Evolutionary conservation across 2,113 vertebrate genomes (phyloP).

Genomic region (Rhineura floridana): DNA sequence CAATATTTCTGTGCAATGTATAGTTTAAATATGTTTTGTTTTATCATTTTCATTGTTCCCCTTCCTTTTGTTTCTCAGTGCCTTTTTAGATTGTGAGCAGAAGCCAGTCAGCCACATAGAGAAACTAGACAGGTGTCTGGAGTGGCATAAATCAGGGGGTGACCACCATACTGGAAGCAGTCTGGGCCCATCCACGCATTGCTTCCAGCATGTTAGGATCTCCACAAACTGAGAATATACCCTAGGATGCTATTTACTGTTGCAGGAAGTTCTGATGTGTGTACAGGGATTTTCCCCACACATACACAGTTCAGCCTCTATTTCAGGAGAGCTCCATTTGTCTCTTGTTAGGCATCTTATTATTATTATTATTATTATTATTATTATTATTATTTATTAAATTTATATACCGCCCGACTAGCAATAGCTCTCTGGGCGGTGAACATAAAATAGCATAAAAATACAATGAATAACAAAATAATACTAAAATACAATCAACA

Average conservation of each 20-base stretch:
- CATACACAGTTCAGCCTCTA: neutral
- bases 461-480: too few relatives aligned
- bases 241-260: neutral
- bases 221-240: neutral
- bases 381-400: too few relatives aligned
- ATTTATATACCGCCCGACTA: too few relatives aligned
- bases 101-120: neutral
- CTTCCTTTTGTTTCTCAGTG: neutral
- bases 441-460: too few relatives aligned
- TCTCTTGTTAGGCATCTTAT: neutral
- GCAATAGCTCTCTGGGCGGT: too few relatives aligned
- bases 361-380: too few relatives aligned
- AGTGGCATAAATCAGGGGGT: neutral
- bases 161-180: neutral
- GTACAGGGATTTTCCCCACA: neutral
- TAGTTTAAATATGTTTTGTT: neutral
- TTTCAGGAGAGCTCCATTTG: neutral
- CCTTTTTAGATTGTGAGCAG: neutral
- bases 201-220: neutral
- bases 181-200: neutral
- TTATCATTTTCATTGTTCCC: neutral
- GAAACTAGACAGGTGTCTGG: neutral
- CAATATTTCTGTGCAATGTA: neutral
- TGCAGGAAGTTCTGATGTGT: neutral
- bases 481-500: too few relatives aligned